A percentile compares a stretch with the other conserved stretches of the same genome.
Evolutionary conservation across 2,113 vertebrate species (phyloP).

Genomic region (Sarotherodon lohbergeri): DNA sequence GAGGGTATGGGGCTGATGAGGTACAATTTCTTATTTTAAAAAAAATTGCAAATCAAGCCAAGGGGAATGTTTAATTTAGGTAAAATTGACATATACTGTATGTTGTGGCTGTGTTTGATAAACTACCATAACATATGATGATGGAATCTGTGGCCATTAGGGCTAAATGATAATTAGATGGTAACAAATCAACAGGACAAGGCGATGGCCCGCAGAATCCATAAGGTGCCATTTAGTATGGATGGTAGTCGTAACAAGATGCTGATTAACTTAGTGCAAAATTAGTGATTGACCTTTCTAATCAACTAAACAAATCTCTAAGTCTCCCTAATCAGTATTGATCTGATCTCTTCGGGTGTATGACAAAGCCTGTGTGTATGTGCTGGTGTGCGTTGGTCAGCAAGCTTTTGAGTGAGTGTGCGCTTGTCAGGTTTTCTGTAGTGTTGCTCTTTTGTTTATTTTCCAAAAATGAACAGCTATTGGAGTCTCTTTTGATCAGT

Average conservation of each 20-base stretch:
- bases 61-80: not conserved
- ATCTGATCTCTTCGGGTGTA: constrained; percentile 65
- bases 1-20: not conserved
- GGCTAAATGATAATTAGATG: constrained; percentile 57
- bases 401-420: not conserved
- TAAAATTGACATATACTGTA: not conserved
- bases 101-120: not conserved
- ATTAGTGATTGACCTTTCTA: constrained; percentile 85
- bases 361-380: constrained; percentile 34
- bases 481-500: not conserved
- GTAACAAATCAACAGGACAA: constrained; percentile 58
- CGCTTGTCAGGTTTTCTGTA: not conserved
- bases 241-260: constrained; percentile 72
- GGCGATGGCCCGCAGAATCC: constrained; percentile 56
- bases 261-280: constrained; percentile 83
- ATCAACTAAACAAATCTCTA: constrained; percentile 83
- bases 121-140: not conserved
- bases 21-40: not conserved
- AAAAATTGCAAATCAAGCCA: not conserved
- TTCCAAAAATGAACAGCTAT: not conserved
- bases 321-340: constrained; percentile 79
- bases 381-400: not conserved
- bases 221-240: constrained; percentile 74
- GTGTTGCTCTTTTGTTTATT: not conserved
- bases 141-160: constrained; percentile 8